A percentile compares a stretch with the other conserved stretches of the same genome.
phyloP scores from a whole-genome alignment of 2,113 vertebrate genomes.

The Dicaeum eximium region DNA sequence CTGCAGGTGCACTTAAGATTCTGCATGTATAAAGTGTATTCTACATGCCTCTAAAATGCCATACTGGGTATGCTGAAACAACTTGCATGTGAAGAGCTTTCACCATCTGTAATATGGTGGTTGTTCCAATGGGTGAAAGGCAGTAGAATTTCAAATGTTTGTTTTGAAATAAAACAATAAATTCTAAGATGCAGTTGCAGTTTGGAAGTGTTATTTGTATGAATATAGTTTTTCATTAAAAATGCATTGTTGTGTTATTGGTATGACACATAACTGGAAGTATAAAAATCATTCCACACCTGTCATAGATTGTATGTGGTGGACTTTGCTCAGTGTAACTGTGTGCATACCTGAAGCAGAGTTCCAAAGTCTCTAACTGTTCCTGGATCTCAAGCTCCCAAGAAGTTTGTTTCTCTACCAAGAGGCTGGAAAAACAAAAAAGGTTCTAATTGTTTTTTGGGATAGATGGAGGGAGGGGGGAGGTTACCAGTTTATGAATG shows the following conservation, averaged over 20 bases:
- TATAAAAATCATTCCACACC: constrained; percentile 4
- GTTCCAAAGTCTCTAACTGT: constrained; percentile 20
- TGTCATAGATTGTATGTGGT: not conserved
- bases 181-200: not conserved
- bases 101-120: not conserved
- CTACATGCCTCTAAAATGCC: not conserved
- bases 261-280: not conserved
- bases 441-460: not conserved
- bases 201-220: not conserved
- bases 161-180: constrained; percentile 33
- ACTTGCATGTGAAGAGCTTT: not conserved
- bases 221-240: not conserved
- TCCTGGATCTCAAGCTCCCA: not conserved
- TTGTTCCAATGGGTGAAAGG: not conserved
- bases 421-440: not conserved
- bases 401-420: not conserved
- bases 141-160: not conserved
- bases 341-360: not conserved
- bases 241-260: not conserved
- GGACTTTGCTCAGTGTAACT: constrained; percentile 54
- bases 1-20: not conserved
- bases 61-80: not conserved
- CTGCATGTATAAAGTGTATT: not conserved
- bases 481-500: not conserved
- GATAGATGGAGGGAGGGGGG: not conserved